These are phyloP conservation scores for Armadillidium nasatum DNA, from an alignment of 1,140 invertebrate species.

Conservation along the genomic window DNA sequence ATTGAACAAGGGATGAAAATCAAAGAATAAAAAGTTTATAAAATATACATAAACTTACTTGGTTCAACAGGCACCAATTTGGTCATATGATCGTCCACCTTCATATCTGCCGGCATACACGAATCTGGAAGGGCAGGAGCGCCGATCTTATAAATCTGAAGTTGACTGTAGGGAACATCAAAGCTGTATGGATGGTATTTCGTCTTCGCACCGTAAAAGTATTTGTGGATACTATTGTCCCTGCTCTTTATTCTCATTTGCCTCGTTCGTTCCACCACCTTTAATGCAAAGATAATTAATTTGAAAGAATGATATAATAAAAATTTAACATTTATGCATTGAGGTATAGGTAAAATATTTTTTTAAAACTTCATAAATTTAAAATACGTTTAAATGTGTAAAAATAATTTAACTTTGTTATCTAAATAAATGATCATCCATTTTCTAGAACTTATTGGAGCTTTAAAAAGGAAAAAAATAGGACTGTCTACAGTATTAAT, in stretches of 20 bases:
- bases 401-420: too few relatives aligned
- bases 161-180: constrained; percentile 51
- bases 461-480: too few relatives aligned
- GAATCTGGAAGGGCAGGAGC: constrained; percentile 86
- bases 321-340: too few relatives aligned
- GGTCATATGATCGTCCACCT: constrained; percentile 82
- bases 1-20: not conserved
- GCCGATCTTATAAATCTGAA: constrained; percentile 85
- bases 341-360: too few relatives aligned
- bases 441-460: too few relatives aligned
- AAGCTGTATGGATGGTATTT: constrained; percentile 63
- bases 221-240: constrained; percentile 79
- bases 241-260: constrained; percentile 63
- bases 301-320: too few relatives aligned
- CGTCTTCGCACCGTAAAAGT: constrained; percentile 85
- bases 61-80: constrained; percentile 71
- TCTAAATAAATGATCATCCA: too few relatives aligned
- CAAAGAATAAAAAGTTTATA: not conserved
- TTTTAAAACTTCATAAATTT: too few relatives aligned
- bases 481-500: too few relatives aligned
- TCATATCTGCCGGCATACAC: constrained; percentile 93
- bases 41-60: constrained; percentile 25
- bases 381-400: too few relatives aligned
- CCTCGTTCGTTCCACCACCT: too few relatives aligned
- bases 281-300: too few relatives aligned